Evolutionary conservation across 2,888 invertebrate species (phyloP).

Genomic region (Eupeodes luniger): DNA sequence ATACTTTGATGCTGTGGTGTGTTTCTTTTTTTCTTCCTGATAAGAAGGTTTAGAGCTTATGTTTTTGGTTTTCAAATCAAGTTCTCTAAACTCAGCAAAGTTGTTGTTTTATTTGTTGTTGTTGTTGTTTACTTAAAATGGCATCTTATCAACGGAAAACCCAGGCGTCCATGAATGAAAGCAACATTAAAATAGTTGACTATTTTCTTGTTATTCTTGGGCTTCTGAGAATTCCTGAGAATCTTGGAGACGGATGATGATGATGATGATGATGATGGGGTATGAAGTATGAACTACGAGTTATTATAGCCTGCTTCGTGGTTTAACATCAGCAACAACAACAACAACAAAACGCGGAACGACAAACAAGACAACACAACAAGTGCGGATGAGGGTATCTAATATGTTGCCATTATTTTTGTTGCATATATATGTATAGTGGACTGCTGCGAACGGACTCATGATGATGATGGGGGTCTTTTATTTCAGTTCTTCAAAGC

Average conservation of each 20-base stretch:
- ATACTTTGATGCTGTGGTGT: not conserved
- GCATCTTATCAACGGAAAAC: constrained; percentile 46
- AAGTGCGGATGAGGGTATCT: constrained; percentile 58
- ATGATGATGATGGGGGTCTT: constrained; percentile 33
- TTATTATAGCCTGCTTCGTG: not conserved
- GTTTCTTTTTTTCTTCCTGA: not conserved
- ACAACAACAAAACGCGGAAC: not conserved
- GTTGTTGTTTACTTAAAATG: not conserved
- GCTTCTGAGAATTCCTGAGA: not conserved
- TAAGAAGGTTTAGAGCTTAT: not conserved
- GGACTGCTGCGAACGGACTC: not conserved
- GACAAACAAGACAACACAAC: not conserved
- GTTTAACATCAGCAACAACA: not conserved
- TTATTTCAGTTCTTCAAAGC: constrained; percentile 21
- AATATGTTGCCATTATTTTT: constrained; percentile 43
- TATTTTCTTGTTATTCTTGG: not conserved
- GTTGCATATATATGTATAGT: constrained; percentile 18
- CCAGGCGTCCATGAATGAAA: constrained; percentile 43
- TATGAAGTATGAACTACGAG: not conserved
- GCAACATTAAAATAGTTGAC: not conserved
- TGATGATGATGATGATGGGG: not conserved
- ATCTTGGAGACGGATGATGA: not conserved
- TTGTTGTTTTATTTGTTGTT: no score
- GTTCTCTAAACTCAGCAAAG: no score
- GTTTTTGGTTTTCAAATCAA: not conserved